Evolutionary conservation across 2,888 invertebrate genomes (phyloP), one percentile per base, ranked within the genome.

Genomic region (Drosophila meridiana): DNA sequence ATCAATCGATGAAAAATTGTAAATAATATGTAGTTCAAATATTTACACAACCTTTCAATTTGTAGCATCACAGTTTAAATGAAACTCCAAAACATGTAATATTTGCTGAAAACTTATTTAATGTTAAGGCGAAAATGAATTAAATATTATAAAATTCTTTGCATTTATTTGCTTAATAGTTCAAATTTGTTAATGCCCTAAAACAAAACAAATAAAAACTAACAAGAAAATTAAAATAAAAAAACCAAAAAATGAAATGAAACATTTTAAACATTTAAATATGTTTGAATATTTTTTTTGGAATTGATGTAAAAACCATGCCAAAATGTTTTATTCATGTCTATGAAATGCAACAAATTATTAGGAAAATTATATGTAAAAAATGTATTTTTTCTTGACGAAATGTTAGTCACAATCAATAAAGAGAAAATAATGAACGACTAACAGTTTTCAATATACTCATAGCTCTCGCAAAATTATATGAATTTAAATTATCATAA

Each of bases 11-110:
- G n/a, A 14, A 20, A 43, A 20, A n/a, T 43, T 43, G 71, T 28
- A 47, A 28, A 28, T 28, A 28, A 7, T 78, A 78, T 74, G 74
- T 83, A 83, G 83, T 75, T 87, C 80, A 83, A 87, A 83, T 87
- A 83, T 83, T 80, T 80, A 85, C 58, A 77, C 63, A 72, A 40
- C 38, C 60, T 65, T 73, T 76, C 52, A 76, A 70, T 70, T 76
- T 76, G 62, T 62, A 65, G 38, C 58, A 61, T 43, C 45, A 60
- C 26, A 13, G 30, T 56, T 30, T 61, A 20, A 34, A 50, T 11
- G 14, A 20, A n/a, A 34, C 30, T 47, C 20, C 48, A 53, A 83
- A 70, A 83, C 74, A 83, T 79, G 82, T 79, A 84, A 84, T 69
- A 85, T 77, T 83, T 83, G 83, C 83, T 83, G 85, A 78, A 77